phyloP scores from a whole-genome alignment of 2,113 vertebrate species.

The Climacteris rufus region DNA sequence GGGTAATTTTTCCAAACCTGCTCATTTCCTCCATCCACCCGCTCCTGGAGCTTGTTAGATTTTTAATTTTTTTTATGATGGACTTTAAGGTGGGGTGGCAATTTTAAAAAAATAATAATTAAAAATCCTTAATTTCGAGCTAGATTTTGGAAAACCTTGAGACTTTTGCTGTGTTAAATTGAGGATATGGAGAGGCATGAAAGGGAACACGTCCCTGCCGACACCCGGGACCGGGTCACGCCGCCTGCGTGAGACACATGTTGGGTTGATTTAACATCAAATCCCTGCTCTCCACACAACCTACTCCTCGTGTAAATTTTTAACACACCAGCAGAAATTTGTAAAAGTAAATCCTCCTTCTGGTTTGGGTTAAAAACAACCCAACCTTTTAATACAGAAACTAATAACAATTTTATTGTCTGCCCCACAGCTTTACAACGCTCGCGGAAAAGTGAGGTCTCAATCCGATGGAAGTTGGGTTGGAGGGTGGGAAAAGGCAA shows the following conservation, averaged over 20 bases:
- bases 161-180: not conserved
- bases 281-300: not conserved
- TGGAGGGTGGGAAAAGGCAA: not conserved
- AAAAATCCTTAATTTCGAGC: not conserved
- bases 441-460: not conserved
- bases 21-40: not conserved
- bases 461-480: not conserved
- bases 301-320: not conserved
- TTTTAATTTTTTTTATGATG: not conserved
- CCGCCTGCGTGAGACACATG: not conserved
- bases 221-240: not conserved
- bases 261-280: conserved; percentile 37
- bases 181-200: not conserved
- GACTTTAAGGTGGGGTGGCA: not conserved
- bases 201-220: not conserved
- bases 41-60: rapidly evolving
- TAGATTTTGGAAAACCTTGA: not conserved
- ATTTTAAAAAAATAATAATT: not conserved
- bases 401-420: conserved; percentile 27
- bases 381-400: conserved; percentile 46
- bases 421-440: conserved; percentile 15
- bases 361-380: conserved; percentile 49
- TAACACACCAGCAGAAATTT: conserved; percentile 29
- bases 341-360: conserved; percentile 29
- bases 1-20: not conserved